Base-by-base conservation (phyloP, 2,113 vertebrate genomes). In the Chaetorhynchus papuensis region DNA sequence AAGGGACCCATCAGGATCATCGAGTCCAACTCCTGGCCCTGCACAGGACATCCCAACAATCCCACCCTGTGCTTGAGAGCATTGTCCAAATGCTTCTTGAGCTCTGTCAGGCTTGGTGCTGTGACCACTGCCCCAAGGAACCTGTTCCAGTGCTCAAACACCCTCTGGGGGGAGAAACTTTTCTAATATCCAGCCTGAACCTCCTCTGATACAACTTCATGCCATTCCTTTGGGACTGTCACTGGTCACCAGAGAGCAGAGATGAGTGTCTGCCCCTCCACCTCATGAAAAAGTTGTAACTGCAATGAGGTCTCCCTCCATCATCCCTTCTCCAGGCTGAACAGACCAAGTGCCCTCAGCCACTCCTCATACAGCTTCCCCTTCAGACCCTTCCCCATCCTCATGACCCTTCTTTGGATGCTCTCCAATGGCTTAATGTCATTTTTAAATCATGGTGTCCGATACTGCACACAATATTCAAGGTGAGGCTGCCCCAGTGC, bases 331-430 rank as follows among this genome's bases (percentile, higher is more conserved):
- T 59, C 35, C 35, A 59, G 30, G 15, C 44, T 59, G 44, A 50
- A 42, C 24, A 50, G 19, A 59, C 11, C 11, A 41, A 69, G 2
- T n/a, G 18, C 2, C 30, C 12, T 15, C 44, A 82, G 65, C 3
- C 35, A 11, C 11, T 23, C 9, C 30, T n/a, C 44, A 30, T 15
- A 41, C 0, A 0, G 4, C 3, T 59, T 59, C 30, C 24, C 18
- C 30, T 56, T 1, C 23, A 69, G 35, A n/a, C 35, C 30, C 15
- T 69, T 41, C 23, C 18, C 30, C 15, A 53, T n/a, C 39, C 47
- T 53, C 49, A 30, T 30, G 49, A 30, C 31, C 8, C 65, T 41
- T 41, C 30, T 41, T 14, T 69, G 64, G 44, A 23, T n/a, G 35
- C 18, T 69, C 44, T 49, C 35, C 19, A 33, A 9, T 28, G 30